Conservation (phyloP, 1,140 invertebrate species). For the Cherax destructor region DNA sequence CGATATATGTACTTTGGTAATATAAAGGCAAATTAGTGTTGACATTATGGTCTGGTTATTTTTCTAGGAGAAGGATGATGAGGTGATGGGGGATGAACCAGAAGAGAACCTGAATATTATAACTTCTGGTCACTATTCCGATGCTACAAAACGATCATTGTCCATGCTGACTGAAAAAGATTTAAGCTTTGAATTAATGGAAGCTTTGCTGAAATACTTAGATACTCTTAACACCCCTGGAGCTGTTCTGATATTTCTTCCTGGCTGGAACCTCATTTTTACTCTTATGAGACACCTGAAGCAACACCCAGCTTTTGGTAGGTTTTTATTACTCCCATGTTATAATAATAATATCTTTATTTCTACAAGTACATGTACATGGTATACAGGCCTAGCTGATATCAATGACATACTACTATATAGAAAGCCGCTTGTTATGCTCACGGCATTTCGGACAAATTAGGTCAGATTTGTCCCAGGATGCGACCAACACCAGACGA, state of each 20-base stretch:
- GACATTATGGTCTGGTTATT: neutral
- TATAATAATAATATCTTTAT: too few species aligned
- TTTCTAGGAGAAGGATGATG: slow-evolving; percentile 73
- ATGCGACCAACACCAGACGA: too few species aligned
- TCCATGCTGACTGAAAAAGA: slow-evolving; percentile 89
- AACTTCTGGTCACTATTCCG: slow-evolving; percentile 74
- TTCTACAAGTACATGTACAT: neutral
- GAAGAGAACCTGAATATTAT: slow-evolving; percentile 75
- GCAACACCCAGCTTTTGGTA: slow-evolving; percentile 85
- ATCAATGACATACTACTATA: too few species aligned
- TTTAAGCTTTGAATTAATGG: slow-evolving; percentile 93
- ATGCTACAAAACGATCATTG: slow-evolving; percentile 84
- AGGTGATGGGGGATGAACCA: slow-evolving; percentile 70
- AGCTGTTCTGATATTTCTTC: slow-evolving; percentile 93
- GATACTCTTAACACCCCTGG: slow-evolving; percentile 84
- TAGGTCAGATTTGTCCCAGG: too few species aligned
- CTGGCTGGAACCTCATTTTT: slow-evolving; percentile 96
- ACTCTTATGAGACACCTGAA: slow-evolving; percentile 90
- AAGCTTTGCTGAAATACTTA: slow-evolving; percentile 87
- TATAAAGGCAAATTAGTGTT: too few species aligned
- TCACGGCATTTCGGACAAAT: too few species aligned
- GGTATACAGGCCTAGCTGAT: too few species aligned
- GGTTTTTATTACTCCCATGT: too few species aligned
- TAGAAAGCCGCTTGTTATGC: too few species aligned
- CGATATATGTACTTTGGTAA: too few species aligned